Percentiles rank a stretch among this genome's conserved stretches.
phyloP scores from a whole-genome alignment of 2,797 vertebrate genomes.

The Enteromius fasciolatus region DNA sequence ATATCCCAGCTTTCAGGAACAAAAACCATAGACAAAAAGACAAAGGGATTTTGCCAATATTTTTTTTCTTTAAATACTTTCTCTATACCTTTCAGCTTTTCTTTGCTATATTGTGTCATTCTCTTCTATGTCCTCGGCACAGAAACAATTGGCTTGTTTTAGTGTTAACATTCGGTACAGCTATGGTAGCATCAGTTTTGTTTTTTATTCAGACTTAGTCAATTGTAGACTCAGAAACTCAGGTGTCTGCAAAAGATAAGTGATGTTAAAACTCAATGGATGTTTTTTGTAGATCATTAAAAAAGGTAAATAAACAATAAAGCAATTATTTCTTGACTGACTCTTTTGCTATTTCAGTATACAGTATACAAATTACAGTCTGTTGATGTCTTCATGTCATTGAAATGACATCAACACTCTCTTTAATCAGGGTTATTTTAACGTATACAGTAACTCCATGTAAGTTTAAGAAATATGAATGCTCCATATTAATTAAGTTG shows the following conservation, averaged over 20 bases:
- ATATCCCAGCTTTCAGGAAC: neutral
- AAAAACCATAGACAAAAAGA: neutral
- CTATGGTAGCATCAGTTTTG: conserved; percentile 14
- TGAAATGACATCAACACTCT: neutral
- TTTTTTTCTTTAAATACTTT: neutral
- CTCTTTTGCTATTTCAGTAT: neutral
- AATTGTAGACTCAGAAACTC: neutral
- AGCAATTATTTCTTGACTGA: neutral
- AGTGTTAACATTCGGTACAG: neutral
- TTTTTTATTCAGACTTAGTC: too few relatives aligned
- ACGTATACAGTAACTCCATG: conserved; percentile 30
- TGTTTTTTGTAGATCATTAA: neutral
- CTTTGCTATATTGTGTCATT: neutral
- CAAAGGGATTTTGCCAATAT: neutral
- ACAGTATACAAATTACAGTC: neutral
- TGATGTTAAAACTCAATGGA: neutral
- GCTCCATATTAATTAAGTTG: neutral
- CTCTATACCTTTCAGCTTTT: neutral
- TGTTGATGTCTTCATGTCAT: neutral
- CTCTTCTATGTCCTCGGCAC: neutral
- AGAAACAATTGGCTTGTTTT: conserved; percentile 17
- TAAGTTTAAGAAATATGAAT: conserved; percentile 6
- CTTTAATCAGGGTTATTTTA: conserved; percentile 1
- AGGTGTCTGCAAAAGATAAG: neutral
- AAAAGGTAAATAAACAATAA: neutral